Percentiles rank a stretch among this genome's conserved stretches.
phyloP scores from a whole-genome alignment of 2,888 invertebrate genomes.

The Luperina nickerlii region DNA sequence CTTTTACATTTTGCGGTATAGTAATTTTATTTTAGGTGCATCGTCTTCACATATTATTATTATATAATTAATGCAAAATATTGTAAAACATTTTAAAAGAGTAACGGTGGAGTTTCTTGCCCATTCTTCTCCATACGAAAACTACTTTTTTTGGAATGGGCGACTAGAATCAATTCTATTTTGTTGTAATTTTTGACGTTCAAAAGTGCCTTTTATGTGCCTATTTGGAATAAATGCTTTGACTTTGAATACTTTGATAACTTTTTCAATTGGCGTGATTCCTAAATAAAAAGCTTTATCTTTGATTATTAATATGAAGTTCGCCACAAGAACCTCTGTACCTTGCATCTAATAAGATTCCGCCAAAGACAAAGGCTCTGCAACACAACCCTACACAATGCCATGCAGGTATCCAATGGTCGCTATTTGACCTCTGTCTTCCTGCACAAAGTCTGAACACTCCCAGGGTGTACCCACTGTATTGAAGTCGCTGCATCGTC shows the following conservation, averaged over 20 bases:
- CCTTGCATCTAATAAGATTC: not conserved
- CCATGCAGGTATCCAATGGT: not conserved
- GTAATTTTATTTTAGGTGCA: too few relatives aligned
- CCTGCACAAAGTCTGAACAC: not conserved
- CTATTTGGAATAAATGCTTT: too few relatives aligned
- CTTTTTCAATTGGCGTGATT: not conserved
- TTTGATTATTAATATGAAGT: not conserved
- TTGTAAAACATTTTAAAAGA: too few relatives aligned
- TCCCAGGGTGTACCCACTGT: conserved; percentile 20
- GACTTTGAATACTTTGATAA: not conserved
- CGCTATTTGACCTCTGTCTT: conserved; percentile 8
- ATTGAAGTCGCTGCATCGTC: conserved; percentile 26
- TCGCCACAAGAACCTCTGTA: not conserved
- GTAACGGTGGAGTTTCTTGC: too few relatives aligned
- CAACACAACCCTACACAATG: not conserved
- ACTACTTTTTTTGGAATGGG: too few relatives aligned
- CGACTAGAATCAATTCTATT: too few relatives aligned
- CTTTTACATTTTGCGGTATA: too few relatives aligned
- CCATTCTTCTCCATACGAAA: too few relatives aligned
- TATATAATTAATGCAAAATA: too few relatives aligned
- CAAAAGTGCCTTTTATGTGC: too few relatives aligned
- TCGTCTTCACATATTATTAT: too few relatives aligned
- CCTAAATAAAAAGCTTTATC: not conserved
- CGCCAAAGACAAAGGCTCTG: not conserved
- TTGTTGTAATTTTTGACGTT: too few relatives aligned